Base-by-base conservation (phyloP, 2,797 vertebrate species). In the Gymnopithys bicolor region DNA sequence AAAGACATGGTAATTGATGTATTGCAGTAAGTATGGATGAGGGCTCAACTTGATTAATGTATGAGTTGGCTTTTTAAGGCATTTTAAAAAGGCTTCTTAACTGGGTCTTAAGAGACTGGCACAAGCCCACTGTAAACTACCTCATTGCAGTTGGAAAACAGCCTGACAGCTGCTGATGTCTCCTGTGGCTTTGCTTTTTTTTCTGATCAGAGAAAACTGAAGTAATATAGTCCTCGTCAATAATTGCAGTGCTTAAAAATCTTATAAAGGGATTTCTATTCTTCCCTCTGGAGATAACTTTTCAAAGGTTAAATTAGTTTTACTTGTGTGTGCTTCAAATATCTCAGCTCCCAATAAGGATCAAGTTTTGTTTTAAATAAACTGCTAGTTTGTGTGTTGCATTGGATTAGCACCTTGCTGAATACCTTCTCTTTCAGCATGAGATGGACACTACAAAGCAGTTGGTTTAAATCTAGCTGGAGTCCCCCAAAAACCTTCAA, bases 1-100 rank as follows among this genome's bases (percentile, higher is more conserved):
- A 97, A 96, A 98, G 98, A 98, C 97, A 92, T 96, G 95, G 98
- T 99, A 98, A 99, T 98, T 99, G 98, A 99, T 99, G 98, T 98
- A 98, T 98, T 98, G 97, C 97, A 96, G 97, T 93, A 97, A 98
- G 97, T 98, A 98, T 98, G 97, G 97, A 97, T 98, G 97, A 97
- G 95, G 97, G 97, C 97, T 95, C 95, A 94, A 97, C 95, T 98
- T 99, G 98, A 99, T 99, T 99, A 99, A 99, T 98, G 98, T 98
- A 97, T 97, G 97, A 98, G 97, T 98, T 98, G 97, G 97, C 97
- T 98, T 98, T 98, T 98, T 98, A 96, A 98, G 98, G 98, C 97
- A 98, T 98, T 98, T 98, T 97, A 97, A 98, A 98, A 98, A 98
- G 97, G 95, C 97, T 97, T 98, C 98, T 98, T 98, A 98, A 98